phyloP scores from a whole-genome alignment of 2,113 vertebrate species.

The Oxyruncus cristatus region DNA sequence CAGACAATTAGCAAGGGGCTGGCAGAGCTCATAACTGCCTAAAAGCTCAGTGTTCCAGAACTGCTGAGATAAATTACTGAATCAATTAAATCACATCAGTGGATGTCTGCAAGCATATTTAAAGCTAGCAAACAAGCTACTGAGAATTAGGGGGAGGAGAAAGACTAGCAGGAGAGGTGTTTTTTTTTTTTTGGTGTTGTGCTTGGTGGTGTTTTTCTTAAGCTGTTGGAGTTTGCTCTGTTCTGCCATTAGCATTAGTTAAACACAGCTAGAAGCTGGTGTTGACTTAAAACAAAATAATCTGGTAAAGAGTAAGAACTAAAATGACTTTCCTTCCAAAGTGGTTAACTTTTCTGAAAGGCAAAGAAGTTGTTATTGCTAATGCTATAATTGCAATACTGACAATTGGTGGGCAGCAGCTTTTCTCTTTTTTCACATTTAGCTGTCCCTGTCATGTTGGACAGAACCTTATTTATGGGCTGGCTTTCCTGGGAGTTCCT shows the following conservation, averaged over 20 bases:
- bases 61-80: neutral
- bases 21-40: neutral
- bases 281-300: neutral
- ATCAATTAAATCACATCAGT: constrained; percentile 7
- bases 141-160: neutral
- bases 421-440: constrained; percentile 74
- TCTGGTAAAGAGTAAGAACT: neutral
- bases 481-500: constrained; percentile 74
- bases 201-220: neutral
- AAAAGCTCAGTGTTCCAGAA: neutral
- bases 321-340: constrained; percentile 45
- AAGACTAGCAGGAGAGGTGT: rapidly evolving
- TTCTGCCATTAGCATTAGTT: neutral
- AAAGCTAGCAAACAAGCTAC: neutral
- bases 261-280: neutral
- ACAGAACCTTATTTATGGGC: constrained; percentile 74
- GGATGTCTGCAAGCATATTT: neutral
- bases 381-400: constrained; percentile 70
- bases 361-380: constrained; percentile 61
- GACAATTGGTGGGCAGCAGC: constrained; percentile 71
- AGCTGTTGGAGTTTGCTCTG: neutral
- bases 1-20: constrained; percentile 23
- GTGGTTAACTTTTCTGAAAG: constrained; percentile 67
- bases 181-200: neutral
- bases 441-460: constrained; percentile 76